A percentile compares a stretch with the other conserved stretches of the same genome.
These are phyloP conservation scores for Panopea generosa DNA, from an alignment of 2,888 invertebrate genomes.

Conservation along the genomic window DNA sequence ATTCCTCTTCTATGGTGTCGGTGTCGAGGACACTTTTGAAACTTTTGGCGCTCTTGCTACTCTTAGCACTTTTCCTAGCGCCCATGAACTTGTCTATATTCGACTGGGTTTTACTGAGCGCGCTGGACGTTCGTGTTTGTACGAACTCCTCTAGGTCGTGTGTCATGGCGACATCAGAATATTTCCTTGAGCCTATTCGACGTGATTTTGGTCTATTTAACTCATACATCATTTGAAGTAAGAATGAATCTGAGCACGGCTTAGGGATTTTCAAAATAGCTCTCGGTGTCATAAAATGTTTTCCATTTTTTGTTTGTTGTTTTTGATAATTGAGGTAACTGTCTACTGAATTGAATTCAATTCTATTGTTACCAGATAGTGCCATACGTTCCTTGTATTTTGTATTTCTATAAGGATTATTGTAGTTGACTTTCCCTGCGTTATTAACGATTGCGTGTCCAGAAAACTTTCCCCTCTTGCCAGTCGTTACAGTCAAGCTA, in stretches of 20 bases:
- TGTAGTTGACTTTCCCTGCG: conserved; percentile 59
- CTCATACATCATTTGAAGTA: conserved; percentile 75
- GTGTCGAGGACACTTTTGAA: conserved; percentile 37
- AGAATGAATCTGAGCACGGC: conserved; percentile 75
- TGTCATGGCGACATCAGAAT: conserved; percentile 69
- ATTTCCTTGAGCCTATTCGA: conserved; percentile 48
- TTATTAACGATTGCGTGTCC: conserved; percentile 17
- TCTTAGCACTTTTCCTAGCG: conserved; percentile 45
- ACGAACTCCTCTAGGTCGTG: conserved; percentile 71
- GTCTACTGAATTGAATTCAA: conserved; percentile 66
- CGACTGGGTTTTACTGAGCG: conserved; percentile 60
- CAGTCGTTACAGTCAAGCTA: conserved; percentile 48
- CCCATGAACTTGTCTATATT: conserved; percentile 56
- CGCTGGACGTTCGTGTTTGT: conserved; percentile 63
- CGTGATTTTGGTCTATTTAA: conserved; percentile 63
- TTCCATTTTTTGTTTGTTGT: conserved; percentile 53
- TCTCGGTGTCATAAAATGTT: conserved; percentile 56
- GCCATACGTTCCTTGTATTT: conserved; percentile 65
- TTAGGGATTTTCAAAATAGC: conserved; percentile 67
- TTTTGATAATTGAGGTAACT: conserved; percentile 70
- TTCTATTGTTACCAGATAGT: conserved; percentile 47
- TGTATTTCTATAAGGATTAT: conserved; percentile 73
- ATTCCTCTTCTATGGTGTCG: conserved; percentile 54
- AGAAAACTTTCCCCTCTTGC: conserved; percentile 32
- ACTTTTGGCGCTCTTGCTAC: conserved; percentile 46